Evolutionary conservation across 1,140 invertebrate species (phyloP).

Genomic region (Danaus plexippus): DNA sequence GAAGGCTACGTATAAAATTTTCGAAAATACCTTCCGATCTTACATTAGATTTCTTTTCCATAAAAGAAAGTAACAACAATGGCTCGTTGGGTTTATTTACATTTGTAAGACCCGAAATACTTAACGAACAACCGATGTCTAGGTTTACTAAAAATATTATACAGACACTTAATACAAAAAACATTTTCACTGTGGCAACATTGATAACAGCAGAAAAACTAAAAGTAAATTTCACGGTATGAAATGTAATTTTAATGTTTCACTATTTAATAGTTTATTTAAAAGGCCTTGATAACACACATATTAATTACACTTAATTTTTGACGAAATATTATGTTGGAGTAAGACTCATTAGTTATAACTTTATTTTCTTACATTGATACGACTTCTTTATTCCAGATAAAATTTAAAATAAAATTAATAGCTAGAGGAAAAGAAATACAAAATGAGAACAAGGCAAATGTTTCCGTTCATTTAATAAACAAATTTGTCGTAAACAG

Average conservation of each 20-base stretch:
- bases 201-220: background rate
- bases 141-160: slow-evolving; percentile 10
- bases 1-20: slow-evolving; percentile 32
- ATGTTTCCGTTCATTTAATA: too few relatives aligned
- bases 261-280: background rate
- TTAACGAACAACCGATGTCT: slow-evolving; percentile 5
- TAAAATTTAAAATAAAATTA: too few relatives aligned
- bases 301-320: too few relatives aligned
- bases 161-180: slow-evolving; percentile 2
- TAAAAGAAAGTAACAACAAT: slow-evolving; percentile 12
- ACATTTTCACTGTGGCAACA: slow-evolving; percentile 12
- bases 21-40: slow-evolving; percentile 38
- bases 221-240: slow-evolving; percentile 22
- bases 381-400: too few relatives aligned
- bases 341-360: too few relatives aligned
- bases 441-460: too few relatives aligned
- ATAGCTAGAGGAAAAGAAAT: too few relatives aligned
- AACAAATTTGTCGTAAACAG: too few relatives aligned
- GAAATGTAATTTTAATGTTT: background rate
- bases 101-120: slow-evolving; percentile 20
- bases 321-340: too few relatives aligned
- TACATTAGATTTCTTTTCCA: slow-evolving; percentile 15
- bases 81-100: slow-evolving; percentile 11
- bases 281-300: too few relatives aligned
- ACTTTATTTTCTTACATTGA: too few relatives aligned